phyloP scores from a whole-genome alignment of 2,888 invertebrate species.

The Stegana nigrithorax region DNA sequence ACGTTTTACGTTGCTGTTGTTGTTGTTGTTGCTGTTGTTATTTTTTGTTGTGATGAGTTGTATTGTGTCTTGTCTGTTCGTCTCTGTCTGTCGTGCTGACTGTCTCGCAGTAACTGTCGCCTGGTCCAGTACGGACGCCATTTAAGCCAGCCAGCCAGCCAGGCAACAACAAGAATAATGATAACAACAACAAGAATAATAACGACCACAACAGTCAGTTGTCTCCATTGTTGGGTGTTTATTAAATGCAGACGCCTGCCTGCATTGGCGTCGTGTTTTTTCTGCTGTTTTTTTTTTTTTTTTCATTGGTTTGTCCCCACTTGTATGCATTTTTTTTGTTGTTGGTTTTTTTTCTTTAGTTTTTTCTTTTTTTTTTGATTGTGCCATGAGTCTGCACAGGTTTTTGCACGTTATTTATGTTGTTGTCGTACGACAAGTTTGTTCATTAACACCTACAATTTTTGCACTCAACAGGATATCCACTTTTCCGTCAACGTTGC shows the following conservation, averaged over 20 bases:
- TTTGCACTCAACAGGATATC: slow-evolving; percentile 6
- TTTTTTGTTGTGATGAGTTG: too few species aligned
- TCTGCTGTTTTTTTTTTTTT: slow-evolving; percentile 19
- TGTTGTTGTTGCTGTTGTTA: slow-evolving; percentile 22
- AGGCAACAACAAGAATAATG: slow-evolving; percentile 11
- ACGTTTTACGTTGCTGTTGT: slow-evolving; percentile 14
- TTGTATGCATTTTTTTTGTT: slow-evolving; percentile 29
- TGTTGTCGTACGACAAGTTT: slow-evolving; percentile 53
- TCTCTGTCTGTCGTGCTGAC: slow-evolving; percentile 27
- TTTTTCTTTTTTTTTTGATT: slow-evolving; percentile 30
- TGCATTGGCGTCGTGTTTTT: neutral
- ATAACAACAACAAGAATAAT: slow-evolving; percentile 6
- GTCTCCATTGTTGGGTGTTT: slow-evolving; percentile 13
- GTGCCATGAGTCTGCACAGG: too few species aligned
- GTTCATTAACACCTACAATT: slow-evolving; percentile 62
- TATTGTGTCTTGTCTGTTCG: too few species aligned
- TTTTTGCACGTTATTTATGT: slow-evolving; percentile 10
- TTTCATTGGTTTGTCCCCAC: slow-evolving; percentile 1
- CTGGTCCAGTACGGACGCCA: slow-evolving; percentile 34
- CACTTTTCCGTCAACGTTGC: slow-evolving; percentile 5
- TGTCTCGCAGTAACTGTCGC: slow-evolving; percentile 19
- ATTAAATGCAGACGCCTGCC: slow-evolving; percentile 11
- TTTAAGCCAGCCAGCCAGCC: slow-evolving; percentile 26
- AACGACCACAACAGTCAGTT: neutral
- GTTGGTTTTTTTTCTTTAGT: slow-evolving; percentile 47